phyloP scores from a whole-genome alignment of 1,140 invertebrate species.

The Teleopsis dalmanni region DNA sequence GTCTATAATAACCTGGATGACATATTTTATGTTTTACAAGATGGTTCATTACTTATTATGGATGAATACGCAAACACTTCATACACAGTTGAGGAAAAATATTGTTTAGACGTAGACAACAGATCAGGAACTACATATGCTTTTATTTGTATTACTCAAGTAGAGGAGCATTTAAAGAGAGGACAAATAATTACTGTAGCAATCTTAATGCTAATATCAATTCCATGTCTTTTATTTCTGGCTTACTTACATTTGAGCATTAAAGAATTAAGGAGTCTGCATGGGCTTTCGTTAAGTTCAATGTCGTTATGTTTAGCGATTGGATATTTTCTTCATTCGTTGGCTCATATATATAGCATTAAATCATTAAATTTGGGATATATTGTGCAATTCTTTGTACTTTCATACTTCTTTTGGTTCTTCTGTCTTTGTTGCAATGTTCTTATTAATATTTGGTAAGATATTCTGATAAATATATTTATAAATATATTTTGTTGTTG shows the following conservation, averaged over 20 bases:
- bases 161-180: slow-evolving; percentile 30
- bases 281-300: slow-evolving; percentile 30
- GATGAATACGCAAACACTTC: slow-evolving; percentile 32
- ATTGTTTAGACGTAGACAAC: slow-evolving; percentile 37
- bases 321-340: slow-evolving; percentile 36
- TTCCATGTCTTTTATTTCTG: slow-evolving; percentile 34
- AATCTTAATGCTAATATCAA: slow-evolving; percentile 35
- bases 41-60: slow-evolving; percentile 33
- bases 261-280: slow-evolving; percentile 24
- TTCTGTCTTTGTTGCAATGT: slow-evolving; percentile 38
- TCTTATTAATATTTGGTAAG: slow-evolving; percentile 33
- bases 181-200: slow-evolving; percentile 27
- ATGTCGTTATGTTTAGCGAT: slow-evolving; percentile 37
- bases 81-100: slow-evolving; percentile 28
- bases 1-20: slow-evolving; percentile 31
- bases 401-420: slow-evolving; percentile 40
- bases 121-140: slow-evolving; percentile 27
- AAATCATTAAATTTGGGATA: slow-evolving; percentile 30
- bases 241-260: slow-evolving; percentile 31
- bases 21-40: slow-evolving; percentile 30
- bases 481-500: background rate
- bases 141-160: slow-evolving; percentile 34
- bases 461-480: background rate
- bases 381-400: slow-evolving; percentile 33
- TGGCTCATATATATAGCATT: slow-evolving; percentile 34